A percentile compares a stretch with the other conserved stretches of the same genome.
Evolutionary conservation across 2,113 vertebrate genomes (phyloP).

Genomic region (Gorsachius goisagi): DNA sequence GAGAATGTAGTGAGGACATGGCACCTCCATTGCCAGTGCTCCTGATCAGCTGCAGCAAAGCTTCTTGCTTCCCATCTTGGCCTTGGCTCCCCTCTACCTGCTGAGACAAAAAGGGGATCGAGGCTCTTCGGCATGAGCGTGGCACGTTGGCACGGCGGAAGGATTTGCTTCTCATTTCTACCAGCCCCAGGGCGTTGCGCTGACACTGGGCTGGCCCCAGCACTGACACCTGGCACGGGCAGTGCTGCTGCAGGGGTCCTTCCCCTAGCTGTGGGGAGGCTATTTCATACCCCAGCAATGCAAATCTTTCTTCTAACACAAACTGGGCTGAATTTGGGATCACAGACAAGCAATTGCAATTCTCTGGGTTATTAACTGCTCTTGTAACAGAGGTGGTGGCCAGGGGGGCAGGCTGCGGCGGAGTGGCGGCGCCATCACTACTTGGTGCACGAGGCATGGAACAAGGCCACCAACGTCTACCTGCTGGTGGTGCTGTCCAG

Average conservation of each 20-base stretch:
- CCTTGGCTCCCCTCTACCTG: neutral
- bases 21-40: neutral
- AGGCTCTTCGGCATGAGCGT: rapidly evolving
- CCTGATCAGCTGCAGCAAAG: neutral
- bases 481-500: too few species aligned
- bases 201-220: rapidly evolving
- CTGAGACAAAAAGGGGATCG: neutral
- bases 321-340: neutral
- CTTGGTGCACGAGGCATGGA: too few species aligned
- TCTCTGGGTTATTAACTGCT: neutral
- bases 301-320: neutral
- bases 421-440: too few species aligned
- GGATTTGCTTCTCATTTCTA: neutral
- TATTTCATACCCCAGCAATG: neutral
- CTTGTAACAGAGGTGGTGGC: neutral
- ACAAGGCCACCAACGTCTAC: too few species aligned
- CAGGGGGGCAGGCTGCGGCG: too few species aligned
- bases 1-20: neutral
- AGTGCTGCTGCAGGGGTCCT: neutral
- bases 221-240: rapidly evolving
- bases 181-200: neutral
- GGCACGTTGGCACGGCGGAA: rapidly evolving
- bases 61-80: neutral
- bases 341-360: neutral
- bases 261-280: neutral